Evolutionary conservation across 2,797 vertebrate species (phyloP), one percentile per base, ranked within the genome.

Genomic region (Malacoctenus gilli): DNA sequence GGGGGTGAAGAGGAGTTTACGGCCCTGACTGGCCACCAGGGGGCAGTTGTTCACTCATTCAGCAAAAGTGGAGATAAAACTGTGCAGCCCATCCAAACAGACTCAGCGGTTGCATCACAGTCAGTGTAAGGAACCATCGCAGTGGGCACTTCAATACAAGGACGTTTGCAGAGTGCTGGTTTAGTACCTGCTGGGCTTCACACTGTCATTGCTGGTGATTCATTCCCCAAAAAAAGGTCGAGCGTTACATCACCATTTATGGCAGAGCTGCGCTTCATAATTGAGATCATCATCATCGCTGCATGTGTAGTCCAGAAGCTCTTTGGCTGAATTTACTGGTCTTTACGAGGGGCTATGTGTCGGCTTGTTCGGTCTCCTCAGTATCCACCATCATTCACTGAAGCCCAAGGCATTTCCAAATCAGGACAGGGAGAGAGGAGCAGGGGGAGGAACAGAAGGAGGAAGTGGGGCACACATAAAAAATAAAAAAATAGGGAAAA

Each of bases 321-420:
- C 13, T 35, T 56, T 39, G 9, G 12, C 40, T 36, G 25, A 42
- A 31, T 64, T 68, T 7, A 43, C 55, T 49, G 18, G 30, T 32
- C 42, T 15, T 35, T 56, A n/a, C 36, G 1, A 55, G 44, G 47
- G 31, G 54, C 36, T 12, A 41, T 13, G 6, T 49, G 46, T 31
- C 30, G 19, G 68, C 56, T 59, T 18, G 2, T 59, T 56, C 35
- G 43, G 23, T 66, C 57, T 60, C 50, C 32, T 75, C 51, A 22
- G 50, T 68, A 54, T 64, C 37, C 62, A 77, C 43, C 65, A 59
- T 81, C 68, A 73, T 83, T 88, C 60, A 57, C 82, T 89, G 82
- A 86, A 85, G 83, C 86, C 84, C 85, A 76, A 87, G 84, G 80
- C 78, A 57, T 89, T 89, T 89, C 86, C 89, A 89, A 89, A 89